These are phyloP conservation scores for Porites cylindrica DNA, from an alignment of 92 coral and sea anemone species.

Conservation along the genomic window DNA sequence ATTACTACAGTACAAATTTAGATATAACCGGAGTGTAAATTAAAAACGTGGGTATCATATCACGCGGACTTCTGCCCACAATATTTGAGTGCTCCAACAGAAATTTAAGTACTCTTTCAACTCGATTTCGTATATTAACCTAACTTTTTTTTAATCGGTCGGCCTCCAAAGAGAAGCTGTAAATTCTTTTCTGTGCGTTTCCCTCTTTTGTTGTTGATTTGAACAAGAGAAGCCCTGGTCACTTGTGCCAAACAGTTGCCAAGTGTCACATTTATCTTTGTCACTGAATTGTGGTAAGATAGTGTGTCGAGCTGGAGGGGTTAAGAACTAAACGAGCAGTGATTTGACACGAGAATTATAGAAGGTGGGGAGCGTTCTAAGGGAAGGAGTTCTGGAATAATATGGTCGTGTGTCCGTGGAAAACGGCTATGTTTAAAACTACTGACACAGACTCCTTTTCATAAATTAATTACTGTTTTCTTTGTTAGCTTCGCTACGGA, in stretches of 20 bases:
- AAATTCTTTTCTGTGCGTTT: background rate
- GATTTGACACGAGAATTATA: background rate
- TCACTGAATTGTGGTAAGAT: constrained; percentile 21
- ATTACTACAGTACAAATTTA: background rate
- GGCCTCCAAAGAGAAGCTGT: background rate
- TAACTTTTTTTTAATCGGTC: constrained; percentile 2
- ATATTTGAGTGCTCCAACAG: constrained; percentile 2
- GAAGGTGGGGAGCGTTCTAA: too few species aligned
- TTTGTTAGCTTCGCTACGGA: constrained; percentile 8
- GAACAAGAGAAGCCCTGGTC: background rate
- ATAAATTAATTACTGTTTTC: constrained; percentile 24
- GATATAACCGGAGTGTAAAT: background rate
- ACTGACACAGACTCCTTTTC: constrained; percentile 1
- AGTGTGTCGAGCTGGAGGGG: constrained; percentile 22
- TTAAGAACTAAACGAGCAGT: background rate
- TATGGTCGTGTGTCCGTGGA: constrained; percentile 9
- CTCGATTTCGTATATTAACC: background rate
- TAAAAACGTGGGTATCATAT: background rate
- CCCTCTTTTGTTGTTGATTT: constrained; percentile 15
- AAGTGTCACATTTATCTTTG: background rate
- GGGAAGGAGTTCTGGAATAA: background rate
- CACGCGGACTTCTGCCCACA: background rate
- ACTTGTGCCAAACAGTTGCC: background rate
- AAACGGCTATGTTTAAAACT: constrained; percentile 23
- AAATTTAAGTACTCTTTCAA: constrained; percentile 4